These are phyloP conservation scores for Oncorhynchus tshawytscha DNA, from an alignment of 2,113 vertebrate genomes.

Conservation along the genomic window DNA sequence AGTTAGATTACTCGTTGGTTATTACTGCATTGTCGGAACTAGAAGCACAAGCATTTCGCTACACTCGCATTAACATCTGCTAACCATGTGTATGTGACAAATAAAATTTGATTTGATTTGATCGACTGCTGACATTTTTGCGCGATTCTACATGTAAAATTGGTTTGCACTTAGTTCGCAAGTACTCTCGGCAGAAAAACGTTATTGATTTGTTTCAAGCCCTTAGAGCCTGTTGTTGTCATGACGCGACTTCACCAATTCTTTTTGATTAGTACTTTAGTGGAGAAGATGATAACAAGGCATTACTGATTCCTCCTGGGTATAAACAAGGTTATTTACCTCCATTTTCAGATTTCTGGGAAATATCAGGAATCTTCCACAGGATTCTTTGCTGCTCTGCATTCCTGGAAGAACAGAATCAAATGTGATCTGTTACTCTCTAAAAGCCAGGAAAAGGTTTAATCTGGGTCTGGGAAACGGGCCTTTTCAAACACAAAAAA, in stretches of 20 bases:
- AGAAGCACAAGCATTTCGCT: no score
- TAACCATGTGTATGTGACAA: no score
- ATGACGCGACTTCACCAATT: background rate
- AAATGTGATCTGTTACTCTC: background rate
- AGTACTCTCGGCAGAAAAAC: no score
- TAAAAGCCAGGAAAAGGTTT: background rate
- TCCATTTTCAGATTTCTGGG: slow-evolving; percentile 97
- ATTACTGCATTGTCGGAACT: no score
- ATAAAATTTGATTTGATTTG: no score
- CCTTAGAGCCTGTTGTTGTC: no score
- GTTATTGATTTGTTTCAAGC: no score
- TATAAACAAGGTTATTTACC: slow-evolving; percentile 72
- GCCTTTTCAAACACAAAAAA: background rate
- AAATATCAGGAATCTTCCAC: slow-evolving; percentile 99
- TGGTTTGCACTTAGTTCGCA: no score
- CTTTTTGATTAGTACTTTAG: background rate
- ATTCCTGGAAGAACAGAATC: slow-evolving; percentile 77
- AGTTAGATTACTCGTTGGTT: no score
- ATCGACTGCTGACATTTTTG: no score
- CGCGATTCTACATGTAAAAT: no score
- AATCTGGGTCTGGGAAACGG: background rate
- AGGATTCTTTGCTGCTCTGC: slow-evolving; percentile 93
- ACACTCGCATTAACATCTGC: no score
- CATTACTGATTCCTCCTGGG: background rate
- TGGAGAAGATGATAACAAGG: background rate